phyloP scores from a whole-genome alignment of 2,888 invertebrate species.

The Archips xylosteana region DNA sequence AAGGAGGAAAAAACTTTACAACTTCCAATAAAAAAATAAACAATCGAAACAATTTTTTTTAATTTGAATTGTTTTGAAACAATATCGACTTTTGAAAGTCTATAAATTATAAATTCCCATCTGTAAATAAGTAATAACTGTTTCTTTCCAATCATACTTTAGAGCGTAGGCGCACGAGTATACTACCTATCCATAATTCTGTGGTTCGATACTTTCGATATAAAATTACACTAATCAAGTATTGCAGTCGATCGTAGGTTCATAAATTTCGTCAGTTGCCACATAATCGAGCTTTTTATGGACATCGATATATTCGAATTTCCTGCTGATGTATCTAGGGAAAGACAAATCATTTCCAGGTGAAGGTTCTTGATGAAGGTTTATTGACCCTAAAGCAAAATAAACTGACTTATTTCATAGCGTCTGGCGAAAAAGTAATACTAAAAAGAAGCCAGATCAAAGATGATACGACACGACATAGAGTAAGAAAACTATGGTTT shows the following conservation, averaged over 20 bases:
- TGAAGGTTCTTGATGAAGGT: slow-evolving; percentile 5
- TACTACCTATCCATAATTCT: not conserved
- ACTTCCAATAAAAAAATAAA: not conserved
- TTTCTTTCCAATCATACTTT: not conserved
- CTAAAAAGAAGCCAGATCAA: not conserved
- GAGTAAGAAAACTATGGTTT: not conserved
- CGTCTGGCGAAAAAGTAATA: not conserved
- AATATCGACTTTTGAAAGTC: not conserved
- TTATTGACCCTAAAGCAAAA: not conserved
- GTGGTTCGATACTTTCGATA: not conserved
- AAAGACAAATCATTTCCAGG: slow-evolving; percentile 4
- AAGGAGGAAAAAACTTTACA: not conserved
- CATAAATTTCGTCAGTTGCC: slow-evolving; percentile 1
- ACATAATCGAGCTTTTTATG: slow-evolving; percentile 13
- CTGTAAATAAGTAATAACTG: slow-evolving; percentile 2
- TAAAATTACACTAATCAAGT: slow-evolving; percentile 7
- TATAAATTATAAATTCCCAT: not conserved
- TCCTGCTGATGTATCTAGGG: not conserved
- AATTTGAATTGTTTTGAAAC: too few species aligned
- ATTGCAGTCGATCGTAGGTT: slow-evolving; percentile 1
- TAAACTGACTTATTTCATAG: not conserved
- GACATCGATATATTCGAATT: slow-evolving; percentile 20
- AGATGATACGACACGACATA: not conserved
- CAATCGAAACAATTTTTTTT: not conserved
- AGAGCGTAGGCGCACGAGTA: slow-evolving; percentile 1